Conservation (phyloP, 2,113 vertebrate genomes). For the Rhinoderma darwinii region DNA sequence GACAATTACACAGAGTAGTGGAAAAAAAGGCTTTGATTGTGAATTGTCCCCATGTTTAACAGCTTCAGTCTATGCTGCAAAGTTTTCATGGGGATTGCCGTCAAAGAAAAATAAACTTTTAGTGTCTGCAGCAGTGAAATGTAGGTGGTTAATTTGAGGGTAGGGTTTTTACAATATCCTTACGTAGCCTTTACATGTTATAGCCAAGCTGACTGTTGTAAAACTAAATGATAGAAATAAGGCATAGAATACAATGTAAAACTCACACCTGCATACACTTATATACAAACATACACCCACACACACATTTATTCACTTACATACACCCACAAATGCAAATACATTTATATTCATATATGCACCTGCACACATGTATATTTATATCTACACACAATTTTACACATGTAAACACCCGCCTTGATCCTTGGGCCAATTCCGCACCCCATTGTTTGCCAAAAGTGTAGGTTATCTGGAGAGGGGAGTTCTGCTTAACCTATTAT, state of each 20-base stretch:
- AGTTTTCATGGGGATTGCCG: conserved; percentile 17
- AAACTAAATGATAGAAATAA: background rate
- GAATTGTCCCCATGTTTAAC: conserved; percentile 29
- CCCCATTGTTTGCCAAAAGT: too few species aligned
- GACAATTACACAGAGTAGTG: conserved; percentile 36
- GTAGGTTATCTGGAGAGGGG: too few species aligned
- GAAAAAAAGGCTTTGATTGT: background rate
- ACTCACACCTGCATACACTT: background rate
- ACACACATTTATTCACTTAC: background rate
- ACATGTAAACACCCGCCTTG: too few species aligned
- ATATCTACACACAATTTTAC: too few species aligned
- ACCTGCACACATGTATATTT: background rate
- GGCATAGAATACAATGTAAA: background rate
- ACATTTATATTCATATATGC: background rate
- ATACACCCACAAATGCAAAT: background rate
- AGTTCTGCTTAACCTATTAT: too few species aligned
- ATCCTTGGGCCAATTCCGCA: too few species aligned
- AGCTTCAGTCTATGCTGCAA: conserved; percentile 3
- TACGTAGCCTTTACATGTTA: background rate
- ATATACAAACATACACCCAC: background rate
- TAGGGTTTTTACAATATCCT: background rate
- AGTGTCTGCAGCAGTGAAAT: background rate
- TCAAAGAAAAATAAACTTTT: conserved; percentile 10
- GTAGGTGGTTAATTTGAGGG: conserved; percentile 3
- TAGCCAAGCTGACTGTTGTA: background rate